Conservation (phyloP, 2,113 vertebrate species). For the Leucopsar rothschildi region DNA sequence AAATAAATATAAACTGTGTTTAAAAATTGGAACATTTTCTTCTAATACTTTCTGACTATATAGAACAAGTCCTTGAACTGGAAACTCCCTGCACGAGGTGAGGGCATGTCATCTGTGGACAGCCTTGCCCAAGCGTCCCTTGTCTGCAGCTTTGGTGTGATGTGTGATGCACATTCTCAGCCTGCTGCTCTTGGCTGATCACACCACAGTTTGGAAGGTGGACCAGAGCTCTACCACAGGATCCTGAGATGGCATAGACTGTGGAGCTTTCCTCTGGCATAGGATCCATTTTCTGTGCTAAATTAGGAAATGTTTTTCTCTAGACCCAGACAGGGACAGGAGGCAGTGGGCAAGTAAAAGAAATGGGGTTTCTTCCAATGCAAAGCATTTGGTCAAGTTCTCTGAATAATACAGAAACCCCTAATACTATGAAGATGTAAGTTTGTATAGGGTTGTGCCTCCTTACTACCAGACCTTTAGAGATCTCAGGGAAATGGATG, state of each 20-base stretch:
- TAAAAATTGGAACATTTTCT: background rate
- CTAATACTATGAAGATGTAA: background rate
- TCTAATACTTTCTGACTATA: background rate
- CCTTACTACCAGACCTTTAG: background rate
- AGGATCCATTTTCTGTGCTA: background rate
- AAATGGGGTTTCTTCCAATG: background rate
- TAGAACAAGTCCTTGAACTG: background rate
- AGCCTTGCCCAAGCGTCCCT: background rate
- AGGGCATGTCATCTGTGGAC: accelerated
- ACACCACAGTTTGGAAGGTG: background rate
- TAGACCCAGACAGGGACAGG: background rate
- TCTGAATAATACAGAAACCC: background rate
- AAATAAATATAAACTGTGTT: background rate
- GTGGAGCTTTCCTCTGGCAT: background rate
- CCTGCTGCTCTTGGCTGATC: background rate
- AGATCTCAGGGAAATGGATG: background rate
- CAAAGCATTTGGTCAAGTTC: background rate
- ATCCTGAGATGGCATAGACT: background rate
- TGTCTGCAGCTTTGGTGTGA: background rate
- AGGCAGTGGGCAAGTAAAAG: background rate
- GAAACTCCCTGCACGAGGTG: accelerated
- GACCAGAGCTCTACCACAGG: background rate
- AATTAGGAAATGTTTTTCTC: background rate
- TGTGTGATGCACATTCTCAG: background rate
- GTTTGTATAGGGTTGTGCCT: background rate